These are phyloP conservation scores for Sisor rabdophorus DNA, from an alignment of 2,113 vertebrate genomes.

Conservation along the genomic window DNA sequence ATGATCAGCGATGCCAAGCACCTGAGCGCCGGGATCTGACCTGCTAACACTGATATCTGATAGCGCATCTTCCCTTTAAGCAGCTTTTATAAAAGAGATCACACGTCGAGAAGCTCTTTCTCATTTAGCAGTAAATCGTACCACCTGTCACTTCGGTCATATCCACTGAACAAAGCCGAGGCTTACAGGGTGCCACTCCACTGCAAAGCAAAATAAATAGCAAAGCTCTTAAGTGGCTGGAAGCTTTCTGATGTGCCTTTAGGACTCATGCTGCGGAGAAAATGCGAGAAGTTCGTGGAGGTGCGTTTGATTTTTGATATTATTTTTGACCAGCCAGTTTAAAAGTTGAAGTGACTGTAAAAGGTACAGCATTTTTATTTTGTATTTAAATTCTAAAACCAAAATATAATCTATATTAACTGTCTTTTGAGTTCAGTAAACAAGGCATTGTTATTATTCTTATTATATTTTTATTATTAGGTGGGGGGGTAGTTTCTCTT, in stretches of 20 bases:
- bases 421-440: too few species aligned
- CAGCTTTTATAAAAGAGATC: slow-evolving; percentile 38
- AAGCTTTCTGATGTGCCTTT: slow-evolving; percentile 52
- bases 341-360: not conserved
- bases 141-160: slow-evolving; percentile 61
- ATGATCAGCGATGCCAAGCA: slow-evolving; percentile 9
- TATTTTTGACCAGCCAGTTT: not conserved
- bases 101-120: slow-evolving; percentile 34
- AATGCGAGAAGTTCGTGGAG: slow-evolving; percentile 65
- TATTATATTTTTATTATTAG: too few species aligned
- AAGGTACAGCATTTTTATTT: not conserved
- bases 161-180: slow-evolving; percentile 56
- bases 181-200: slow-evolving; percentile 56
- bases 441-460: too few species aligned
- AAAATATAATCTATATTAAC: too few species aligned
- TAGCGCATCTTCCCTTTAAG: slow-evolving; percentile 22
- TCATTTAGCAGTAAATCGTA: slow-evolving; percentile 44
- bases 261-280: slow-evolving; percentile 65
- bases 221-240: slow-evolving; percentile 57
- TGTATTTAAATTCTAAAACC: too few species aligned
- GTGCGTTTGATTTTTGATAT: slow-evolving; percentile 50
- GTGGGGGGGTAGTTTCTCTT: too few species aligned
- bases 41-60: slow-evolving; percentile 37
- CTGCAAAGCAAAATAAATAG: slow-evolving; percentile 68
- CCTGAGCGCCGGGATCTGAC: slow-evolving; percentile 34